Conservation (phyloP, 2,113 vertebrate species). For the Thinocorus orbignyianus region DNA sequence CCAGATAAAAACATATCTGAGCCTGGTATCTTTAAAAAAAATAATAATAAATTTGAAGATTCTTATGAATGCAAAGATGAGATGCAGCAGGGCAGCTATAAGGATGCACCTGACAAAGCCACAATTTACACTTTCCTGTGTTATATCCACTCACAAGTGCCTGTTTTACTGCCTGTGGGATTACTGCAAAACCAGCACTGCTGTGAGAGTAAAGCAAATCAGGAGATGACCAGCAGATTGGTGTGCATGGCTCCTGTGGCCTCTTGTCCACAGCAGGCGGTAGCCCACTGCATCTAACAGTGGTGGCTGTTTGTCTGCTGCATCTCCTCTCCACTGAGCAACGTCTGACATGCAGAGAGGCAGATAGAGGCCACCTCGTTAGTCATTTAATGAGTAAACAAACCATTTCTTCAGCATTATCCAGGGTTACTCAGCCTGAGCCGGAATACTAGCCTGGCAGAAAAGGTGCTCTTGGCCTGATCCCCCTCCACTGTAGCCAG, state of each 20-base stretch:
- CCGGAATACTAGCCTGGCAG: background rate
- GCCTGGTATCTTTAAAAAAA: background rate
- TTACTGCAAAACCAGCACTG: background rate
- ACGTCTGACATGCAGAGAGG: background rate
- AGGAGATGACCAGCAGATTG: background rate
- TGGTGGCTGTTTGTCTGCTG: background rate
- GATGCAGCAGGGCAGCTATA: background rate
- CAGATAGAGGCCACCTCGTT: slow-evolving; percentile 12
- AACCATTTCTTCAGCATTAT: background rate
- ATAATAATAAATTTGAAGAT: background rate
- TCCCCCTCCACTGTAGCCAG: background rate
- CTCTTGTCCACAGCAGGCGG: background rate
- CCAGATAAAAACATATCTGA: background rate
- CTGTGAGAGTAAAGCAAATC: background rate
- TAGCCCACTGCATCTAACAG: background rate
- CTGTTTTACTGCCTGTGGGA: background rate
- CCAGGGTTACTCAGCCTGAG: slow-evolving; percentile 19
- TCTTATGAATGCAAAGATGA: background rate
- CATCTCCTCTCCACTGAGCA: slow-evolving; percentile 19
- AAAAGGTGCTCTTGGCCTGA: slow-evolving; percentile 25
- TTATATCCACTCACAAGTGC: background rate
- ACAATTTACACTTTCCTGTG: background rate
- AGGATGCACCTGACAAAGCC: background rate
- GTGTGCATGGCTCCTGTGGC: background rate
- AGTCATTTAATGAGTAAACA: slow-evolving; percentile 59